A percentile compares a stretch with the other conserved stretches of the same genome.
These are phyloP conservation scores for Chloroceryle inda DNA, from an alignment of 2,797 vertebrate species.

Conservation along the genomic window DNA sequence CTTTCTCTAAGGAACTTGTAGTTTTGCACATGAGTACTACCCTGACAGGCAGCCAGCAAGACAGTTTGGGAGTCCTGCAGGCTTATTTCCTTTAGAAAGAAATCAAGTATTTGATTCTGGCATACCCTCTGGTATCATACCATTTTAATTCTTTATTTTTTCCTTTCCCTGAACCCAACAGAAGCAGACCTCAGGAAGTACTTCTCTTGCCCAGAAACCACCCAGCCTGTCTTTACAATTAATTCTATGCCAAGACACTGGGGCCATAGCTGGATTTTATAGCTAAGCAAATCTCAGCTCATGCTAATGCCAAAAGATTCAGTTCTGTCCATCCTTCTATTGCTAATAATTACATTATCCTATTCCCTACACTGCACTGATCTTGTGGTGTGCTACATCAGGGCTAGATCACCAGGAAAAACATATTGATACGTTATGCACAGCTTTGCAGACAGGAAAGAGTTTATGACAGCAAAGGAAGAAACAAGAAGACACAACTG, in stretches of 20 bases:
- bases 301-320: not conserved
- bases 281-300: not conserved
- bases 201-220: not conserved
- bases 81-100: not conserved
- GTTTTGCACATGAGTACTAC: not conserved
- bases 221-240: not conserved
- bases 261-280: not conserved
- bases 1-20: not conserved
- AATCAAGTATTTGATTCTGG: not conserved
- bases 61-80: not conserved
- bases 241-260: not conserved
- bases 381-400: not conserved
- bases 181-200: not conserved
- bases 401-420: not conserved
- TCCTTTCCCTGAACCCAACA: not conserved
- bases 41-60: not conserved
- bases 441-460: not conserved
- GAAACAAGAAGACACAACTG: not conserved
- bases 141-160: not conserved
- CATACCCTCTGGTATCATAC: not conserved
- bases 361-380: not conserved
- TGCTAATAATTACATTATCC: not conserved
- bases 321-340: not conserved
- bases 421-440: not conserved
- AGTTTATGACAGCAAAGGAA: not conserved